Evolutionary conservation across 1,140 invertebrate genomes (phyloP).

Genomic region (Bradysia coprophila): DNA sequence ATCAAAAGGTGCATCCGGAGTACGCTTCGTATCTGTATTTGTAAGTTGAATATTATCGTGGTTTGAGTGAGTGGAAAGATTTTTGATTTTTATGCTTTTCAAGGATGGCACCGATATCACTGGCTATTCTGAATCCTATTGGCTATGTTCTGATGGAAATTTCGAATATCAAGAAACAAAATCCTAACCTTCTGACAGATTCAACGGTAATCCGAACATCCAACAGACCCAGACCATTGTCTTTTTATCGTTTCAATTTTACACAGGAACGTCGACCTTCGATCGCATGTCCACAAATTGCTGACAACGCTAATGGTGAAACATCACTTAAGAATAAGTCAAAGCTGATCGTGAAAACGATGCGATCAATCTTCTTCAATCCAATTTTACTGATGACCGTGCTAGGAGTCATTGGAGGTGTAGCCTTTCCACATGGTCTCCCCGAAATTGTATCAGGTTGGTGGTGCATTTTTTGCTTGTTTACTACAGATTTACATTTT

Average conservation of each 20-base stretch:
- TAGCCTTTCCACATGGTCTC: constrained; percentile 56
- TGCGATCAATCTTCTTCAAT: constrained; percentile 63
- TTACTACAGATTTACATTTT: constrained; percentile 5
- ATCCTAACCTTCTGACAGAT: too few relatives aligned
- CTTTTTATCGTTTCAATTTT: too few relatives aligned
- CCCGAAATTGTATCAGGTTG: constrained; percentile 56
- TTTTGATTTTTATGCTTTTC: too few relatives aligned
- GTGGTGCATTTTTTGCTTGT: constrained; percentile 53
- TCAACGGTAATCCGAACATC: too few relatives aligned
- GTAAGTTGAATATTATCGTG: too few relatives aligned
- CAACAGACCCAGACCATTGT: too few relatives aligned
- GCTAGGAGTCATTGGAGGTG: constrained; percentile 74
- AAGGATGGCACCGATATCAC: constrained; percentile 82
- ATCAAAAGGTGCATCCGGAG: constrained; percentile 64
- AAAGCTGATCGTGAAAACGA: constrained; percentile 24
- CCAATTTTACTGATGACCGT: constrained; percentile 86
- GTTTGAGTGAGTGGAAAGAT: too few relatives aligned
- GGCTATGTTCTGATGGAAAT: constrained; percentile 84
- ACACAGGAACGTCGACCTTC: background rate
- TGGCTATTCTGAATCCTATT: constrained; percentile 84
- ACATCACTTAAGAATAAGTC: constrained; percentile 15
- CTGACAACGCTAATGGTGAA: background rate
- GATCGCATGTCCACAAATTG: background rate
- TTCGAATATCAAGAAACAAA: constrained; percentile 36
- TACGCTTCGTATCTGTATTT: constrained; percentile 84